Base-by-base conservation (phyloP, 2,797 vertebrate genomes). In the Chanos chanos region DNA sequence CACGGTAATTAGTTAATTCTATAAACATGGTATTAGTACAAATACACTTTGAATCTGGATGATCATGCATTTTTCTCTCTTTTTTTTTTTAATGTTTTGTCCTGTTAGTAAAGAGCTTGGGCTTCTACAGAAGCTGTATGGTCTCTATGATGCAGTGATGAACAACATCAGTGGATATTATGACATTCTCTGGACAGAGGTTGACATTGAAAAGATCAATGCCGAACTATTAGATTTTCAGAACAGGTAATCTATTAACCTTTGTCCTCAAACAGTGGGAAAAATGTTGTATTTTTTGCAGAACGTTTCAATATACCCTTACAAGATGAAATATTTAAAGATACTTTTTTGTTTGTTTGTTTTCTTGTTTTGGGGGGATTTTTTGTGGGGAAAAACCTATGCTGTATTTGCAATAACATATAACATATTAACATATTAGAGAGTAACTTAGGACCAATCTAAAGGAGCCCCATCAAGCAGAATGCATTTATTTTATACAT, bases 211-310 rank as follows among this genome's bases (percentile, higher is more conserved):
- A 78, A 96, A 85, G 84, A 94, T 99, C 76, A 97, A 89, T 79
- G 90, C 52, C 22, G 94, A 98, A 70, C 91, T 99, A 18, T 66
- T 83, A 51, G 94, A 98, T 53, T 94, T 99, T 81, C 94, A 97
- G 72, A 90, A 87, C 6, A 92, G 94, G 97, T 96, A 52, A 79
- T 68, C 15, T n/a, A n/a, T n/a, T n/a, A n/a, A n/a, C n/a, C n/a
- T n/a, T n/a, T n/a, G n/a, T n/a, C n/a, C n/a, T n/a, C n/a, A n/a
- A n/a, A n/a, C n/a, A n/a, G 82, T 53, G 43, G 5, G n/a, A n/a
- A n/a, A n/a, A n/a, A 18, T 12, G 15, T 33, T 15, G 19, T 3
- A 28, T 15, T 8, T 7, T 12, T 48, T 22, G 13, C 16, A 13
- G n/a, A n/a, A n/a, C n/a, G n/a, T n/a, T n/a, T n/a, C n/a, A n/a